Evolutionary conservation across 2,113 vertebrate species (phyloP), one percentile per base, ranked within the genome.

Genomic region (Sigmodon hispidus): DNA sequence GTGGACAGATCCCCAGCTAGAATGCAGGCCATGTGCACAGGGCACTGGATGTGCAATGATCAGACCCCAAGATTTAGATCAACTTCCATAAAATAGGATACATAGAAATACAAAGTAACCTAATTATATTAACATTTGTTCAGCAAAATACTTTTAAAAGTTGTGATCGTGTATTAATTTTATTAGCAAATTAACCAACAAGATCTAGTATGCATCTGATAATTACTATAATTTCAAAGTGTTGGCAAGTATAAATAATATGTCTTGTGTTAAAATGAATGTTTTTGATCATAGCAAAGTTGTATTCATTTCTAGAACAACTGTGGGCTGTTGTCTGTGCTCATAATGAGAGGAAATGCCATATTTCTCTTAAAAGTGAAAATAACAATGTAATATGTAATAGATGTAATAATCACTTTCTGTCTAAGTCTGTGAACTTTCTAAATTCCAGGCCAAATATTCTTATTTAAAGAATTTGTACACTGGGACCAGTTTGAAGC

Each of bases 221-320:
- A 90, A 95, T 96, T 85, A 88, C 43, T 83, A 52, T 92, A 96
- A 97, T 97, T 95, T 92, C 75, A 59, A 85, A 90, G 59, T 93
- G 31, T 1, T 92, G 50, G 87, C 43, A 43, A 93, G 34, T 72
- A 8, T 93, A 91, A 90, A 94, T 7, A 93, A 43, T 75, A 55
- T 90, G 9, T 89, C 94, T 83, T 31, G 79, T 95, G 45, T 86
- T 21, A 93, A 97, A 85, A 94, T 91, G 36, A 80, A 6, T 85
- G 5, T 77, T 90, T 90, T 90, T 45, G 29, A 17, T 67, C 94
- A 29, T 77, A 34, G 79, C 63, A 76, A 92, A 72, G 12, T 88
- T 65, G 52, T 21, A 92, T 65, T 52, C 36, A 75, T 36, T 80
- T 19, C 59, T 80, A 84, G 70, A 43, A 48, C 5, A 65, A 36